Conservation (phyloP, 2,797 vertebrate species). For the Leptoclinus maculatus region DNA sequence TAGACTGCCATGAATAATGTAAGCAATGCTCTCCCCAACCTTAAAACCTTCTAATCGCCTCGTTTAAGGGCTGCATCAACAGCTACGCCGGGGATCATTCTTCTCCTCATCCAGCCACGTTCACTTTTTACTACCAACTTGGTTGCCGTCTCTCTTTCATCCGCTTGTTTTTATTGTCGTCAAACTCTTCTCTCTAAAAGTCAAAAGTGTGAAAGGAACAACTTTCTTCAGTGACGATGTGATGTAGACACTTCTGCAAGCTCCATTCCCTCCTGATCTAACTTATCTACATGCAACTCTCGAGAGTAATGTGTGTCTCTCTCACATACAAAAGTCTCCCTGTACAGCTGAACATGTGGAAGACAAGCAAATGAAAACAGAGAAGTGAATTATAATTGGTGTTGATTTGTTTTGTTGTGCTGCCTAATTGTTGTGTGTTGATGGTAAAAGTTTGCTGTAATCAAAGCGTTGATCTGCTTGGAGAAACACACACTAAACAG, state of each 20-base stretch:
- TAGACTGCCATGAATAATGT: constrained; percentile 81
- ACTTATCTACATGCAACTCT: constrained; percentile 4
- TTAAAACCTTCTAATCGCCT: constrained; percentile 72
- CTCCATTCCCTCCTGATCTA: constrained; percentile 2
- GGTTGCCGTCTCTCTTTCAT: not conserved
- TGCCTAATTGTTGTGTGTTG: constrained; percentile 65
- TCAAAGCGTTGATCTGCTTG: constrained; percentile 64
- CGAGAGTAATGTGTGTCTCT: constrained; percentile 10
- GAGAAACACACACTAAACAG: constrained; percentile 67
- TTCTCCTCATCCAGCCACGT: not conserved
- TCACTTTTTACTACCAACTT: constrained; percentile 1
- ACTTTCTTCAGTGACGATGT: not conserved
- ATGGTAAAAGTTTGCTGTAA: constrained; percentile 63
- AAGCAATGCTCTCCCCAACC: constrained; percentile 67
- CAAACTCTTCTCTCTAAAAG: constrained; percentile 1
- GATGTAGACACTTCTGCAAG: not conserved
- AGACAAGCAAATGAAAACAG: constrained; percentile 28
- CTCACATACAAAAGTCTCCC: not conserved
- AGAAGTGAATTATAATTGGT: constrained; percentile 50
- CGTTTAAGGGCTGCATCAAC: constrained; percentile 77
- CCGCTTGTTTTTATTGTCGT: not conserved
- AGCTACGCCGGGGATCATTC: constrained; percentile 64
- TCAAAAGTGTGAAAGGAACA: not conserved
- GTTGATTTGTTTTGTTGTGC: constrained; percentile 61
- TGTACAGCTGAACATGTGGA: constrained; percentile 11